Base-by-base conservation (phyloP, 2,113 vertebrate genomes). In the Cisticola juncidis region DNA sequence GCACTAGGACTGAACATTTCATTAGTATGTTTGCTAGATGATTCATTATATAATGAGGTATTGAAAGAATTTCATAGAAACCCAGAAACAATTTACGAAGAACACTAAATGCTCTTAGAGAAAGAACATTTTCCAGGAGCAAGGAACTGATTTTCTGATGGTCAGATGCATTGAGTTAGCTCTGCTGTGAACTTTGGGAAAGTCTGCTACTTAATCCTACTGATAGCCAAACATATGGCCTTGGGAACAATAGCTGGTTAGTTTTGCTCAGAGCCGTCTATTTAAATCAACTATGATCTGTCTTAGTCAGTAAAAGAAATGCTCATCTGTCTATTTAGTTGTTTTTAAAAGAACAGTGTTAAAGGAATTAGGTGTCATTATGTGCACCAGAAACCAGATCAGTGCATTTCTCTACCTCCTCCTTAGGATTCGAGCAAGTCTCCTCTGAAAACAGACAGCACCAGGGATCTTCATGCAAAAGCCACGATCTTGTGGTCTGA, bases 201-300 rank as follows among this genome's bases (percentile, higher is more conserved):
- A 72, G 22, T 38, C 19, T 66, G 74, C 56, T 90, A 68, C 85
- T 92, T 86, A 74, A 47, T 80, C 21, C 85, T 64, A 54, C 62
- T 77, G 73, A 88, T 54, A 72, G 78, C 53, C 68, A 95, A 90
- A 95, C 68, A 78, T 35, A 80, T 5, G 51, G 79, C 42, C 50
- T 66, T 74, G 61, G 28, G 94, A 96, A 93, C 58, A 94, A 95
- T 19, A 87, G 79, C 61, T 80, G 29, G 44, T 66, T 86, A 81
- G 78, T 62, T 91, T 53, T 81, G 70, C 88, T 88, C 61, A 87
- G 47, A 79, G 77, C 65, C 56, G 29, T 69, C 66, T 80, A 53
- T 84, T 90, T n/a, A 81, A 86, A 77, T 23, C 22, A 92, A 83
- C 28, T 11, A 69, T 22, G 36, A 81, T 66, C n/a, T 42, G n/a